A percentile compares a stretch with the other conserved stretches of the same genome.
These are phyloP conservation scores for Doryteuthis pealeii DNA, from an alignment of 1,140 invertebrate species.

Conservation along the genomic window DNA sequence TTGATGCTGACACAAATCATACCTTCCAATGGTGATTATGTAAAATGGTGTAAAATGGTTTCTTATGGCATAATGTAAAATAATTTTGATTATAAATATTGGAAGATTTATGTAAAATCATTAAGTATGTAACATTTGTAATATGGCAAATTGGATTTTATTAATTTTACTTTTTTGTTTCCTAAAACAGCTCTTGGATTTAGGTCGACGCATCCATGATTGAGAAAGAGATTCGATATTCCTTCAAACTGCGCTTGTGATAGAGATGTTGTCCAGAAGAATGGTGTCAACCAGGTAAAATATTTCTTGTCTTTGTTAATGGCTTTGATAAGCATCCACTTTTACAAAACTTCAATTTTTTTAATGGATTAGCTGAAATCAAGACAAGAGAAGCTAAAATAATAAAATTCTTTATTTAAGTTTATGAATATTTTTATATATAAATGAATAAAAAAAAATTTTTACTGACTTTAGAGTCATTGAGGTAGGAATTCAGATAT, in stretches of 20 bases:
- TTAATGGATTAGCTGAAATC: too few species aligned
- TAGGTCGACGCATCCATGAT: constrained; percentile 78
- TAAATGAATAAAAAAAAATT: too few species aligned
- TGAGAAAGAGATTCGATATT: constrained; percentile 77
- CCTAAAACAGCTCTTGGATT: constrained; percentile 66
- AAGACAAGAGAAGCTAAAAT: too few species aligned
- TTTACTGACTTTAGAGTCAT: too few species aligned
- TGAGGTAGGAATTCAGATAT: too few species aligned
- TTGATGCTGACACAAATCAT: constrained; percentile 95
- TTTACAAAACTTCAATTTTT: too few species aligned
- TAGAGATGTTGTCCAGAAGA: constrained; percentile 55
- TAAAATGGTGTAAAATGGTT: background rate
- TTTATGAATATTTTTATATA: too few species aligned
- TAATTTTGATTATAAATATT: background rate
- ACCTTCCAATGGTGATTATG: constrained; percentile 71
- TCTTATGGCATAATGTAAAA: background rate
- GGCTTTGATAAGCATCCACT: too few species aligned
- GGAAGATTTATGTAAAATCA: too few species aligned
- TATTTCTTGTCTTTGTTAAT: background rate
- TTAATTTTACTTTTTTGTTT: background rate
- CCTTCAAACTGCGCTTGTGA: constrained; percentile 76
- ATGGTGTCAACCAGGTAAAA: constrained; percentile 66
- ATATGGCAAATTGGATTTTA: too few species aligned
- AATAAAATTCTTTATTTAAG: too few species aligned
- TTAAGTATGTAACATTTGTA: too few species aligned